Base-by-base conservation (phyloP, 2,797 vertebrate genomes). In the Heliangelus exortis region DNA sequence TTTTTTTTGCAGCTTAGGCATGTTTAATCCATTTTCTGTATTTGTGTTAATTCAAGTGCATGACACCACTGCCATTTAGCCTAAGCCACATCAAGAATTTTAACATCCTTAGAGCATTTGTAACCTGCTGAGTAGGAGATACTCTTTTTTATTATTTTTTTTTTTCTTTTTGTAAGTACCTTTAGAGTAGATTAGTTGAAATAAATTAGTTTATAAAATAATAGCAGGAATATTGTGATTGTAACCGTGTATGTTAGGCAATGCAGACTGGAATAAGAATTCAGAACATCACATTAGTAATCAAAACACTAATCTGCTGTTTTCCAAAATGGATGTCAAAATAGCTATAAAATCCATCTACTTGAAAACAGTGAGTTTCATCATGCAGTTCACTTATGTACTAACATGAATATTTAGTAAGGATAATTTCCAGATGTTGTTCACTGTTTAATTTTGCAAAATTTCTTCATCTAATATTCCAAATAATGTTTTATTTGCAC, bases 111-210 rank as follows among this genome's bases (percentile, higher is more conserved):
- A 53, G 6, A 43, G 23, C 34, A 16, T 10, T 62, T 66, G 15
- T 76, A 50, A 54, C 9, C 7, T 45, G 20, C 12, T 29, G 5
- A 5, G 4, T 25, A 50, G 28, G 9, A 51, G 3, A 17, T 22
- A 2, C 4, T 18, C 1, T 34, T 41, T 26, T 28, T 33, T 23
- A 2, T 4, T 18, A 41, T 8, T 3, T 9, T 33, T 23, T 23
- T 9, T 66, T 36, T 9, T 66, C 18, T 41, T n/a, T 7, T 21
- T 22, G 47, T 25, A 29, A 25, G 5, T 51, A 2, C 1, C 39
- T 47, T 81, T 73, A 77, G 6, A 45, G 13, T 50, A 26, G 12
- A 31, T 28, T 33, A 29, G 12, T 79, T 4, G 14, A 68, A 80
- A 68, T 31, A 6, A 43, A 28, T 65, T 73, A 1, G 54, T 77